Evolutionary conservation across 2,888 invertebrate genomes (phyloP).

Genomic region (Thecophora atra): DNA sequence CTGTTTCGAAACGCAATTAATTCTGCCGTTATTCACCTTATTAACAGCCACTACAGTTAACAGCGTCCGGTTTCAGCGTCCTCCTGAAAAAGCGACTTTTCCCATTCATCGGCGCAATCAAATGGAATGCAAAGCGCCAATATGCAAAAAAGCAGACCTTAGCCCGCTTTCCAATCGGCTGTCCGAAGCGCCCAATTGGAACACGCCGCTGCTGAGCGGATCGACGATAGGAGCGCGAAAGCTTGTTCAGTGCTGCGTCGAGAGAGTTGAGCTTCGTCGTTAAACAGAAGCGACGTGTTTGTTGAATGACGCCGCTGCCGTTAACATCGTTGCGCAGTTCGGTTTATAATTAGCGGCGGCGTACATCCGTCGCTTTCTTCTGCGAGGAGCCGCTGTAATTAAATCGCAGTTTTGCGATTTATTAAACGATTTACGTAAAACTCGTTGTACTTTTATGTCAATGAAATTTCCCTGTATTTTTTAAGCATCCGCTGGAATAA

Average conservation of each 20-base stretch:
- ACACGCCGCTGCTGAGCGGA: background rate
- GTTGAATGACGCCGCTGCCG: conserved; percentile 11
- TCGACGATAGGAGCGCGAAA: no score
- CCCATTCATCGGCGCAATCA: background rate
- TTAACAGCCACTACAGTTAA: background rate
- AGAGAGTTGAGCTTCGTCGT: no score
- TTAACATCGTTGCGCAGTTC: background rate
- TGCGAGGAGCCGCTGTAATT: background rate
- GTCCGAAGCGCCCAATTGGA: no score
- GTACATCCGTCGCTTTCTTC: no score
- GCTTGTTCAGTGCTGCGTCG: no score
- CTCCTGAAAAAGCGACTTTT: background rate
- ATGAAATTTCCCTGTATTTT: background rate
- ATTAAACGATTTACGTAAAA: background rate
- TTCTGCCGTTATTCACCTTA: background rate
- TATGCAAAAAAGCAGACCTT: no score
- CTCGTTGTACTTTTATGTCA: background rate
- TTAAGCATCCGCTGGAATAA: background rate
- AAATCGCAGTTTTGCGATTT: background rate
- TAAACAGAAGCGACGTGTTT: no score
- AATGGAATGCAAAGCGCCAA: background rate
- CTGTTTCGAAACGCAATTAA: background rate
- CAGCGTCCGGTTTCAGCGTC: background rate
- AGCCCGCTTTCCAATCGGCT: no score
- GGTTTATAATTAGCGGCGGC: conserved; percentile 12